Base-by-base conservation (phyloP, 2,888 invertebrate species). In the Mechanitis messenoides region DNA sequence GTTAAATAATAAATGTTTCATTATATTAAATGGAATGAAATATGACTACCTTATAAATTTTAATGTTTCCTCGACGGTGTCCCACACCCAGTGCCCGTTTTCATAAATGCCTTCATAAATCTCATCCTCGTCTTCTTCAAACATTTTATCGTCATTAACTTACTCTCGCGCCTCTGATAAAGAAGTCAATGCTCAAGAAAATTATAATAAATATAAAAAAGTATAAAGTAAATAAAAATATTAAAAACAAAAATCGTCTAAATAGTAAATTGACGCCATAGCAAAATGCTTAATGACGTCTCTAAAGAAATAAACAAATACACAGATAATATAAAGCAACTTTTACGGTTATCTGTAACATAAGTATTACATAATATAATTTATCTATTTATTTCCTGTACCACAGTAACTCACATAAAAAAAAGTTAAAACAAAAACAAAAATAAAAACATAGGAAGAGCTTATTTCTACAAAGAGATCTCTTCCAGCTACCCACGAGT, bases 61-160 rank as follows among this genome's bases (percentile, higher is more conserved):
- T 12, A 83, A 71, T 55, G 69, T 63, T 9, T 73, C 68, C 2
- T 20, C 56, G 3, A 62, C 33, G 2, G 81, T 75, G 65, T 80
- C 77, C 87, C 87, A 89, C 28, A 72, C 75, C 90, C 90, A 90
- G 65, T 80, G 79, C 1, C 88, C 89, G 59, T 80, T 61, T 59
- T 77, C 76, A 62, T 74, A 81, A 7, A 71, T 31, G 3, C 72
- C 68, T 55, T 62, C 57, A 33, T 62, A 66, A 46, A 68, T 42
- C 3, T 74, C 73, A 1, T 71, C 72, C 4, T 75, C 77, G 0
- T 74, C 75, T 2, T 76, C 75, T 53, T 72, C 71, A 7, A 59
- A 63, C 65, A 65, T 65, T 58, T 55, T 50, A 45, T 42, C 42
- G n/a, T 50, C 50, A 46, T 54, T 28, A 38, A 55, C 35, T 72